Evolutionary conservation across 2,797 vertebrate genomes (phyloP).

Genomic region (Anguilla megastoma): DNA sequence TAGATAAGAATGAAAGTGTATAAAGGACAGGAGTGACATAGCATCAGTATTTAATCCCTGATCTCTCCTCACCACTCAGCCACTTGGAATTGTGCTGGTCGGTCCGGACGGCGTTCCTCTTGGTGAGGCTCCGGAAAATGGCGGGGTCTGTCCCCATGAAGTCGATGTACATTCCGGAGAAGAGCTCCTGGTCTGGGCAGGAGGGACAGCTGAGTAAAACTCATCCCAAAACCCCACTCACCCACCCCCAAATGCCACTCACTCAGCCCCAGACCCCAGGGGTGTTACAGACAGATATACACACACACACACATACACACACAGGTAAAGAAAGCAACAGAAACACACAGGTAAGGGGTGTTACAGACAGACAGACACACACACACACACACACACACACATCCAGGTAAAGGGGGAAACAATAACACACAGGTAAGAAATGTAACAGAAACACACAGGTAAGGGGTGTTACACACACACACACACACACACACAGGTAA

Average conservation of each 20-base stretch:
- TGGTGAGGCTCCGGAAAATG: slow-evolving; percentile 95
- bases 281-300: no score
- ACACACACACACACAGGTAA: no score
- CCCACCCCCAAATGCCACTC: background rate
- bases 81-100: slow-evolving; percentile 99
- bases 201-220: slow-evolving; percentile 22
- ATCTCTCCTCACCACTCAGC: slow-evolving; percentile 87
- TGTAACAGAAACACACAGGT: no score
- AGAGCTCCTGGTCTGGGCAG: slow-evolving; percentile 89
- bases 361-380: no score
- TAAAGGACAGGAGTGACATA: background rate
- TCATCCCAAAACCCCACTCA: background rate
- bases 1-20: background rate
- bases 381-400: no score
- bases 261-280: background rate
- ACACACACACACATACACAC: no score
- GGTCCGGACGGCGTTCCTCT: slow-evolving; percentile 89
- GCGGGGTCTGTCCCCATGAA: slow-evolving; percentile 98
- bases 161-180: slow-evolving; percentile 98
- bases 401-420: no score
- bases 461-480: no score
- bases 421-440: no score
- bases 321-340: no score
- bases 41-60: background rate
- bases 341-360: no score